phyloP scores from a whole-genome alignment of 1,140 invertebrate species.

The Zaprionus davidi region DNA sequence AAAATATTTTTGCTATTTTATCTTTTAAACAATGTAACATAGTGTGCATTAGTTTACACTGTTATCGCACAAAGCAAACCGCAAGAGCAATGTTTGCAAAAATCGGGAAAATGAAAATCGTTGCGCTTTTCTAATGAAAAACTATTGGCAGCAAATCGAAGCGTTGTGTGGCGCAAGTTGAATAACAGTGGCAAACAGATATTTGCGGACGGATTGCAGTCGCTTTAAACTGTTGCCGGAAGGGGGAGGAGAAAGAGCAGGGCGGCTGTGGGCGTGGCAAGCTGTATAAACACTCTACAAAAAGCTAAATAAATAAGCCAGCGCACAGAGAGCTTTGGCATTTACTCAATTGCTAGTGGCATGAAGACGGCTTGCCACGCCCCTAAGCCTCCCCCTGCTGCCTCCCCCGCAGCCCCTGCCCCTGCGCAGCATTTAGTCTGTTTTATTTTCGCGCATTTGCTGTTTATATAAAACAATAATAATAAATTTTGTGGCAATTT shows the following conservation, averaged over 20 bases:
- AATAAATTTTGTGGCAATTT: constrained; percentile 76
- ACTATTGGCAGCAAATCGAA: background rate
- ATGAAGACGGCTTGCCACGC: background rate
- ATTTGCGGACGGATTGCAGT: constrained; percentile 18
- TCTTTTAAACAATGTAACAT: background rate
- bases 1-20: background rate
- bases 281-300: constrained; percentile 30
- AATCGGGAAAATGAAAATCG: constrained; percentile 19
- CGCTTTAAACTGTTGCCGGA: background rate
- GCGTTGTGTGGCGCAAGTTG: background rate
- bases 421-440: constrained; percentile 10
- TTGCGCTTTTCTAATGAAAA: constrained; percentile 24
- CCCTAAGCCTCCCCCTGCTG: background rate
- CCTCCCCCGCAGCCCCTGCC: background rate
- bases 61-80: constrained; percentile 23
- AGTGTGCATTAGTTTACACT: constrained; percentile 5
- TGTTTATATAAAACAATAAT: constrained; percentile 75
- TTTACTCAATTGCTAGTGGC: constrained; percentile 39
- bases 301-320: constrained; percentile 25
- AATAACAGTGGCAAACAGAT: constrained; percentile 23
- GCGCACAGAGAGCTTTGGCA: constrained; percentile 15
- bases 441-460: constrained; percentile 73
- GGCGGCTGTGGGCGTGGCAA: background rate
- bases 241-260: background rate
- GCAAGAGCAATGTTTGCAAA: background rate